These are phyloP conservation scores for Salpingus planirostris DNA, from an alignment of 2,888 invertebrate genomes.

Conservation along the genomic window DNA sequence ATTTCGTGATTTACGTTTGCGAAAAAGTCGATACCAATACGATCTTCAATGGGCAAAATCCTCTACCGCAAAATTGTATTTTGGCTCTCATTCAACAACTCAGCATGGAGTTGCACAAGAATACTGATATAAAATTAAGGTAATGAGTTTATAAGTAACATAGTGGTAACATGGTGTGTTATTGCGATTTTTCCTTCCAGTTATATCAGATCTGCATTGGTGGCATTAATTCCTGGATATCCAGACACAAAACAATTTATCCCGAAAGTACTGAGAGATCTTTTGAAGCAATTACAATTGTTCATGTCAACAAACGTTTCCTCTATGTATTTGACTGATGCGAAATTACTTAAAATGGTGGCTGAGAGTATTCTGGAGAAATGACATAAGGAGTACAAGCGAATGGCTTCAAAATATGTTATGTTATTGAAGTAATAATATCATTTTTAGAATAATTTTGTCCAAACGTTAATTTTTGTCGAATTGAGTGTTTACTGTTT, in stretches of 20 bases:
- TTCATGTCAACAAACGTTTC: conserved; percentile 60
- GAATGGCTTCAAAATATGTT: no score
- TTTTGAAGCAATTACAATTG: conserved; percentile 63
- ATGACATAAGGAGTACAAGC: no score
- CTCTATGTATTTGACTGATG: conserved; percentile 54
- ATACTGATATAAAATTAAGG: conserved; percentile 76
- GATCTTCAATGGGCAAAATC: conserved; percentile 61
- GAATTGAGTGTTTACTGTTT: no score
- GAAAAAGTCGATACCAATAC: conserved; percentile 75
- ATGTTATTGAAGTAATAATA: no score
- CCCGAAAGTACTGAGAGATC: conserved; percentile 64
- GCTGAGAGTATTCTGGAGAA: conserved; percentile 28
- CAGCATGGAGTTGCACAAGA: conserved; percentile 76
- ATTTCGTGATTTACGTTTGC: conserved; percentile 78
- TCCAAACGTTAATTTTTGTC: no score
- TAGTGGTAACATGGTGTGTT: not conserved
- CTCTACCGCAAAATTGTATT: conserved; percentile 79
- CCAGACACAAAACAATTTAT: conserved; percentile 77
- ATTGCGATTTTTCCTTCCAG: conserved; percentile 43
- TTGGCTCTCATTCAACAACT: conserved; percentile 91
- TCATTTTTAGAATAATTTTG: no score
- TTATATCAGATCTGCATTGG: conserved; percentile 79
- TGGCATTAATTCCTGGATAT: conserved; percentile 68
- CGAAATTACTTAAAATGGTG: conserved; percentile 68
- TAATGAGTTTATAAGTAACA: conserved; percentile 33